phyloP scores from a whole-genome alignment of 2,113 vertebrate genomes.

The Falco punctatus region DNA sequence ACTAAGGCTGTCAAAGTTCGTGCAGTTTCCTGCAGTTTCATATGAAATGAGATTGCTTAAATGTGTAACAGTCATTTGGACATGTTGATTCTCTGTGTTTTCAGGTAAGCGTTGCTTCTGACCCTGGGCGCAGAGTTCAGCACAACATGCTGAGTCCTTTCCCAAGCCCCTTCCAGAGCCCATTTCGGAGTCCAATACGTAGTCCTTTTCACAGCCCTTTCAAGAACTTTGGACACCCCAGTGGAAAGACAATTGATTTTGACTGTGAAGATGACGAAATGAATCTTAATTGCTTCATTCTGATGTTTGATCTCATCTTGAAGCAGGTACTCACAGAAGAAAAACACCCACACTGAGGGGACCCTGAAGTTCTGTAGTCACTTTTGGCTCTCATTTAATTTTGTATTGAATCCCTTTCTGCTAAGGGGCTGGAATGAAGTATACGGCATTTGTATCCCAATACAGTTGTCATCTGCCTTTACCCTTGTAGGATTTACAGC shows the following conservation, averaged over 20 bases:
- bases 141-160: conserved; percentile 93
- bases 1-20: background rate
- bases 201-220: conserved; percentile 90
- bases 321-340: conserved; percentile 87
- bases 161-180: conserved; percentile 96
- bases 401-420: background rate
- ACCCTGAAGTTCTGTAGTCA: background rate
- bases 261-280: conserved; percentile 97
- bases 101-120: conserved; percentile 94
- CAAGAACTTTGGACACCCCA: conserved; percentile 91
- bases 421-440: background rate
- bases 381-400: background rate
- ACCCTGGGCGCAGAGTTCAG: conserved; percentile 90
- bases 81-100: background rate
- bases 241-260: conserved; percentile 90
- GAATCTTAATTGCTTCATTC: conserved; percentile 98
- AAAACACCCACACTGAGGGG: background rate
- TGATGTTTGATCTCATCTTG: conserved; percentile 98
- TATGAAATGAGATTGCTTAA: background rate
- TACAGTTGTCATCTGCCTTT: background rate
- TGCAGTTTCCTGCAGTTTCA: background rate
- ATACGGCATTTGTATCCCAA: background rate
- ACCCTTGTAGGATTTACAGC: background rate
- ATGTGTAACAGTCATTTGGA: background rate
- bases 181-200: conserved; percentile 89